Base-by-base conservation (phyloP, 2,888 invertebrate genomes). In the Macaria liturata region DNA sequence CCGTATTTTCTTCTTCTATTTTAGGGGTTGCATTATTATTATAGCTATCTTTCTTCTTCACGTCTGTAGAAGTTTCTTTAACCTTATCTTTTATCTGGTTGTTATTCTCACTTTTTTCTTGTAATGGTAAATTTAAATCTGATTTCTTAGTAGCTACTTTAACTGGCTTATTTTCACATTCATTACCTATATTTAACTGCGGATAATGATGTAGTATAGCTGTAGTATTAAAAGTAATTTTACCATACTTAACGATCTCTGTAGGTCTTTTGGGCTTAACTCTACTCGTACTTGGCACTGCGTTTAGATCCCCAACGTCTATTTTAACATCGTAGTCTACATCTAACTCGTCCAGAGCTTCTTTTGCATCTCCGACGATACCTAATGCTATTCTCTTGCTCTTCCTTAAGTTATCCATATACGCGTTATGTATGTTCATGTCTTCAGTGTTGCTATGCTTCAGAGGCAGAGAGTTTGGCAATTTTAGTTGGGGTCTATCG, bases 141-240 rank as follows among this genome's bases (percentile, higher is more conserved):
- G 83, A 76, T 76, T 84, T 88, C 50, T 83, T 85, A 20, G 76
- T 74, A 9, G 75, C 76, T 59, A 74, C 70, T 55, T 66, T 66
- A 61, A 56, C 50, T 37, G 48, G 42, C 46, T 68, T 66, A 46
- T 60, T 57, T 43, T 73, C 67, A 49, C 75, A 73, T 54, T 78
- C 81, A 48, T 83, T 81, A 46, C 78, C 70, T 66, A 84, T 78
- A 49, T 51, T 56, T 32, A 56, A 3, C 68, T 91, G 91, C 47
- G 91, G 91, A 64, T 91, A 91, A 64, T 91, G 90, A 71, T 91
- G 91, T 58, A 91, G 68, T 67, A 91, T 87, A 3, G 91, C 91
- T 47, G 88, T 90, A 9, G 91, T 91, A 62, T 85, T 88, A 69
- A 91, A 90, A 37, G 90, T 90, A 62, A 91, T 91, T 79, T 86